A percentile compares a stretch with the other conserved stretches of the same genome.
phyloP scores from a whole-genome alignment of 1,140 invertebrate species.

The Drosophila truncata region DNA sequence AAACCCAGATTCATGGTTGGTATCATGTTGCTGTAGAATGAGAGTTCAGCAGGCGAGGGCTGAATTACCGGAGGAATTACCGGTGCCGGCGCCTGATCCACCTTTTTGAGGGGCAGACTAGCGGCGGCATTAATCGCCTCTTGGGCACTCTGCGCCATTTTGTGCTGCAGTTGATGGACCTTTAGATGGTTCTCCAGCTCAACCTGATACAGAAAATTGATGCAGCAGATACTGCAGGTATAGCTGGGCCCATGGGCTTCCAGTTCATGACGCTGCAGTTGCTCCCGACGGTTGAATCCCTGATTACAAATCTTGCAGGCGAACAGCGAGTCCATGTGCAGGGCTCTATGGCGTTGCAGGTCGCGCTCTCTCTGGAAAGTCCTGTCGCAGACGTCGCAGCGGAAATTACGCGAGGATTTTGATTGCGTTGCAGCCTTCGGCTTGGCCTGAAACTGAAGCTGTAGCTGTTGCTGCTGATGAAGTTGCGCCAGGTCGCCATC shows the following conservation, averaged over 20 bases:
- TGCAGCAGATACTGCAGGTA: conserved; percentile 87
- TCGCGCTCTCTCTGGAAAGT: conserved; percentile 89
- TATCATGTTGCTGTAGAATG: conserved; percentile 80
- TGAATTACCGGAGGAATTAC: conserved; percentile 18
- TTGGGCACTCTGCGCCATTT: conserved; percentile 63
- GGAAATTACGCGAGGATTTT: conserved; percentile 61
- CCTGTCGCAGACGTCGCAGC: conserved; percentile 88
- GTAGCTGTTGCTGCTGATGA: conserved; percentile 24
- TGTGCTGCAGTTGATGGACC: conserved; percentile 85
- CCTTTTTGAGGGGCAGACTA: conserved; percentile 9
- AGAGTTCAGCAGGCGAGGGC: conserved; percentile 68
- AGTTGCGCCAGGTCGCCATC: conserved; percentile 72
- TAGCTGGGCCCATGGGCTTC: conserved; percentile 87
- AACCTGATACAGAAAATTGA: conserved; percentile 86
- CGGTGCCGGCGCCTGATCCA: conserved; percentile 12
- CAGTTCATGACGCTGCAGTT: conserved; percentile 88
- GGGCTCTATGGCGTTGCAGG: conserved; percentile 87
- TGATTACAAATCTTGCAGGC: conserved; percentile 88
- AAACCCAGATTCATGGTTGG: conserved; percentile 82
- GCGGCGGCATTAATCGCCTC: conserved; percentile 60
- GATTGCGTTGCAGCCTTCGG: conserved; percentile 4
- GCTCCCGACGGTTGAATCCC: conserved; percentile 89
- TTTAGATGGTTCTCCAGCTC: conserved; percentile 87
- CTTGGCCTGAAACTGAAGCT: conserved; percentile 29
- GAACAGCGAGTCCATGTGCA: conserved; percentile 88